These are phyloP conservation scores for Glaucomys volans DNA, from an alignment of 2,113 vertebrate genomes.

Conservation along the genomic window DNA sequence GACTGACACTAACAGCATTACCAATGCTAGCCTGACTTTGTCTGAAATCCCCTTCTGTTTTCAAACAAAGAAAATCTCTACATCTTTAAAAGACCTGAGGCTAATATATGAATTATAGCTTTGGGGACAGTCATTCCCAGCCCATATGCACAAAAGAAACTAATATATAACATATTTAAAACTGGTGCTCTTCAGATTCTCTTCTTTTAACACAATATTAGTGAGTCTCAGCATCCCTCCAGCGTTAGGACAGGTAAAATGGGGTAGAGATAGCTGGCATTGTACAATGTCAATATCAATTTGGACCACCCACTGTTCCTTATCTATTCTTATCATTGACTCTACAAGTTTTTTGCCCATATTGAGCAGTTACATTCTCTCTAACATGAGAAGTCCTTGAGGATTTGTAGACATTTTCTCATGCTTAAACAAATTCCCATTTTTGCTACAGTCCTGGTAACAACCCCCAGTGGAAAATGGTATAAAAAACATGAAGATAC, in stretches of 20 bases:
- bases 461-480: slow-evolving; percentile 68
- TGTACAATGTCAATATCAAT: slow-evolving; percentile 76
- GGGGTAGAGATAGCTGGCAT: slow-evolving; percentile 55
- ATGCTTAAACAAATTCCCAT: slow-evolving; percentile 76
- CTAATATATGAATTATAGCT: slow-evolving; percentile 70
- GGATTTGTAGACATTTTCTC: slow-evolving; percentile 79
- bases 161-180: slow-evolving; percentile 35
- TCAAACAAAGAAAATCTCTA: slow-evolving; percentile 56
- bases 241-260: slow-evolving; percentile 56
- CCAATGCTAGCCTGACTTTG: slow-evolving; percentile 34
- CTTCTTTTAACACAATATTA: slow-evolving; percentile 60
- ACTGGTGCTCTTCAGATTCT: slow-evolving; percentile 60
- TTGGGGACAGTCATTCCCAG: slow-evolving; percentile 55
- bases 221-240: slow-evolving; percentile 46
- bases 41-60: slow-evolving; percentile 60
- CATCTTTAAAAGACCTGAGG: slow-evolving; percentile 62
- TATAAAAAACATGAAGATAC: slow-evolving; percentile 47
- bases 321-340: slow-evolving; percentile 81
- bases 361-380: slow-evolving; percentile 77
- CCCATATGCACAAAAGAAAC: slow-evolving; percentile 56
- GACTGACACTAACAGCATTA: slow-evolving; percentile 51
- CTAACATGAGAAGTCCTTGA: slow-evolving; percentile 78
- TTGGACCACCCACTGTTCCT: slow-evolving; percentile 67
- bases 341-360: slow-evolving; percentile 71
- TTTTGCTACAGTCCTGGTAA: slow-evolving; percentile 69